Conservation (phyloP, 2,888 invertebrate species). For the Gnatocerus cornutus region DNA sequence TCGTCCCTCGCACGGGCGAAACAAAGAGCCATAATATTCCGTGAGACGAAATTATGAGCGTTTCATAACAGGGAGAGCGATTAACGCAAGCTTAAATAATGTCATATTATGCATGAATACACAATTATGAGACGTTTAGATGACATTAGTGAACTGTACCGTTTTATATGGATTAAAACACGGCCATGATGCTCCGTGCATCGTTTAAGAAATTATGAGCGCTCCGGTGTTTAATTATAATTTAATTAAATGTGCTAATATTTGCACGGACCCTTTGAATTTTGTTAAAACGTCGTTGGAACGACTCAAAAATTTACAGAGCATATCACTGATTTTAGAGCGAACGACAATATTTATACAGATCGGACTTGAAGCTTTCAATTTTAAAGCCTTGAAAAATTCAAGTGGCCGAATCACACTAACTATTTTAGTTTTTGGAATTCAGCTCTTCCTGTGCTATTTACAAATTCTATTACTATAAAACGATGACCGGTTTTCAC, state of each 20-base stretch:
- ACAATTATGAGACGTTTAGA: constrained; percentile 64
- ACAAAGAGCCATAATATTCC: constrained; percentile 27
- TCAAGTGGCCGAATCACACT: no score
- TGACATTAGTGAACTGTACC: constrained; percentile 62
- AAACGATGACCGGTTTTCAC: no score
- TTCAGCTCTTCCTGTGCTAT: no score
- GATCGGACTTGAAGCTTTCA: no score
- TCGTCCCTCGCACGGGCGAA: constrained; percentile 13
- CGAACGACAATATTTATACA: no score
- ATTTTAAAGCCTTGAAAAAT: no score
- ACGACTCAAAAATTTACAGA: no score
- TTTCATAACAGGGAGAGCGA: constrained; percentile 61
- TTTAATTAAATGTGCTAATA: constrained; percentile 54
- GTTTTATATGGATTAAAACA: constrained; percentile 60
- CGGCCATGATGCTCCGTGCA: constrained; percentile 46
- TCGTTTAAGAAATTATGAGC: constrained; percentile 50
- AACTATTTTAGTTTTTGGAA: no score
- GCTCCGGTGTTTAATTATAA: constrained; percentile 53
- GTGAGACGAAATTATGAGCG: constrained; percentile 51
- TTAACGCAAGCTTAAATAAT: constrained; percentile 66
- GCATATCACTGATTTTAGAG: no score
- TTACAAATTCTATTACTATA: no score
- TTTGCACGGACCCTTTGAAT: constrained; percentile 43
- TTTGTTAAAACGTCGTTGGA: constrained; percentile 42
- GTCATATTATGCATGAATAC: constrained; percentile 66